Evolutionary conservation across 2,113 vertebrate species (phyloP), one percentile per base, ranked within the genome.

Genomic region (Caracal caracal): DNA sequence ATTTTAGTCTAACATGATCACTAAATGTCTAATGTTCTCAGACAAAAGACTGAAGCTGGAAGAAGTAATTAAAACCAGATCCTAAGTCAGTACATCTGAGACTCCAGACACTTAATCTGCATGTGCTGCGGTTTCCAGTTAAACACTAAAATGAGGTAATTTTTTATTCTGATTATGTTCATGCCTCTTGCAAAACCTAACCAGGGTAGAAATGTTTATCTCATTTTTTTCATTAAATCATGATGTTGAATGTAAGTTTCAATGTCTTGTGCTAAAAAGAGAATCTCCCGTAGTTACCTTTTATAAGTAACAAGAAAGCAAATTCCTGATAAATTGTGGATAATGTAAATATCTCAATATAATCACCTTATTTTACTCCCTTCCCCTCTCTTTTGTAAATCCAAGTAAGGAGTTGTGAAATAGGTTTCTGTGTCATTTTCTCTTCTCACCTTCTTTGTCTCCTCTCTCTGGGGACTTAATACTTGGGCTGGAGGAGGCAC

Each of bases 141-240:
- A 98, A 98, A 97, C 70, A 47, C 28, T 66, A 88, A 96, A 97
- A 90, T 95, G 26, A 98, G 95, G 95, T 96, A 88, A 88, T 93
- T 30, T 93, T 80, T 95, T 71, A 90, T 73, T 85, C 53, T 83
- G 96, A 53, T 70, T 93, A 88, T 76, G 70, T 97, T 93, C 87
- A 89, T 40, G 43, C 95, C 43, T 94, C 89, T 88, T 95, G 49
- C 66, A 95, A 95, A 97, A 94, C 49, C 20, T 78, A 90, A 56
- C 49, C 79, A 94, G 53, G 1, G 82, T 28, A 89, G 94, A 93
- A 88, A 19, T 63, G 49, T 63, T 93, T 88, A 84, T 15, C 47
- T 93, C 5, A 30, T 95, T 97, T 93, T 93, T 97, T 40, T 89
- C 33, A 89, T 82, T 95, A 97, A 95, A 75, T 65, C 24, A 87